These are phyloP conservation scores for Drosophila ezoana DNA, from an alignment of 2,888 invertebrate genomes.

Conservation along the genomic window DNA sequence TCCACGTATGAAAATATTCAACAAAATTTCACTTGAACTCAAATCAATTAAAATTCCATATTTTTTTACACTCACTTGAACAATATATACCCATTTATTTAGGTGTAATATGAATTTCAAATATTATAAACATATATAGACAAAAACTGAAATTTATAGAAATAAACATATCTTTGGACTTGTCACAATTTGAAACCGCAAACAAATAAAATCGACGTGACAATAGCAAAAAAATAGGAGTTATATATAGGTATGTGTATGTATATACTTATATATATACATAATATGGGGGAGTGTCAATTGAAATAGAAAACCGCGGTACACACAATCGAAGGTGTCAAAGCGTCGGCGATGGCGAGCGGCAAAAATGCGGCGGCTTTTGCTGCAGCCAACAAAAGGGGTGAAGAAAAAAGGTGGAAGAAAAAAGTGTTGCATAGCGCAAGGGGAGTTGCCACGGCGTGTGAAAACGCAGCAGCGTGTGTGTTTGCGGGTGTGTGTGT, in stretches of 20 bases:
- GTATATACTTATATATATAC: background rate
- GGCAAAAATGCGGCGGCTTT: conserved; percentile 72
- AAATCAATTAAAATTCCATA: conserved; percentile 17
- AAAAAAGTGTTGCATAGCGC: conserved; percentile 76
- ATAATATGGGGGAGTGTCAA: conserved; percentile 65
- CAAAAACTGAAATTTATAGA: background rate
- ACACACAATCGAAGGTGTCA: conserved; percentile 75
- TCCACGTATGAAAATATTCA: background rate
- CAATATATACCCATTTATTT: conserved; percentile 1
- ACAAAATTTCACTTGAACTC: background rate
- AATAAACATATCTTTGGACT: conserved; percentile 14
- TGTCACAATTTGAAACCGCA: conserved; percentile 22
- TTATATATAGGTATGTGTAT: background rate
- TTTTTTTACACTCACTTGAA: conserved; percentile 6
- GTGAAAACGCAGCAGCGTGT: conserved; percentile 59
- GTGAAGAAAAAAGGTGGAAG: conserved; percentile 20
- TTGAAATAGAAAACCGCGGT: conserved; percentile 80
- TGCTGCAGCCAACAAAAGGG: conserved; percentile 43
- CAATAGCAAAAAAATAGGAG: conserved; percentile 16
- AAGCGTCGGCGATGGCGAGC: conserved; percentile 58
- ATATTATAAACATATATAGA: conserved; percentile 9
- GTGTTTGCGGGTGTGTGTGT: conserved; percentile 15
- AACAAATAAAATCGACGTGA: conserved; percentile 8
- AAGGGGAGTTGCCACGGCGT: conserved; percentile 76
- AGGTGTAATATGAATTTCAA: conserved; percentile 27